phyloP scores from a whole-genome alignment of 2,113 vertebrate genomes.

The Pomatorhinus ruficollis region DNA sequence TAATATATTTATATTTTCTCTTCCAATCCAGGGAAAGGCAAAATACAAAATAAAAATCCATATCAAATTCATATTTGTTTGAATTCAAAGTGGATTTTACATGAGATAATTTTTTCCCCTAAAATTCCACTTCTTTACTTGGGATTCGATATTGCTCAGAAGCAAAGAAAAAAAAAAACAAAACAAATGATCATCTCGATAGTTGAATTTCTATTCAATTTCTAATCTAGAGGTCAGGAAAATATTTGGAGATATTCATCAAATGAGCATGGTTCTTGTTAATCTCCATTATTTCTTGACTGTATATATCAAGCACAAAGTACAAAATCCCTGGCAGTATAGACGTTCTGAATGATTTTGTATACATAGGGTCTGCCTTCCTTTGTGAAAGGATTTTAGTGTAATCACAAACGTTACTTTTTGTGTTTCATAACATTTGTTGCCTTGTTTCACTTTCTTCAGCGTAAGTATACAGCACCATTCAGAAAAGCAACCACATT shows the following conservation, averaged over 20 bases:
- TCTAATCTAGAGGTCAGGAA: not conserved
- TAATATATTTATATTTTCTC: not conserved
- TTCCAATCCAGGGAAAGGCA: not conserved
- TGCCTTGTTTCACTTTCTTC: not conserved
- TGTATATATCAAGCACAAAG: not conserved
- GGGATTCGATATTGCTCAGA: accelerated
- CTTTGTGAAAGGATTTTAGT: not conserved
- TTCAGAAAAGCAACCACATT: not conserved
- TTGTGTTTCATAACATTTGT: not conserved
- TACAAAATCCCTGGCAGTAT: not conserved
- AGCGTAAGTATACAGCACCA: not conserved
- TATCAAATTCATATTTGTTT: not conserved
- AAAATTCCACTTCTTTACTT: not conserved
- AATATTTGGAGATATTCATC: not conserved
- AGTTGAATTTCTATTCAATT: not conserved
- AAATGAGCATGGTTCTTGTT: not conserved
- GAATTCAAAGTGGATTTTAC: not conserved
- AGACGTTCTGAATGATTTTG: not conserved
- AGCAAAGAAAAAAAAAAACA: not conserved
- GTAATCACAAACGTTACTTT: not conserved
- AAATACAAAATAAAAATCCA: not conserved
- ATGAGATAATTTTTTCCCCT: not conserved
- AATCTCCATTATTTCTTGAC: not conserved
- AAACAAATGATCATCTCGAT: not conserved
- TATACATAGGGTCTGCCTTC: not conserved